Conservation (phyloP, 2,113 vertebrate genomes). For the Zosterops lateralis region DNA sequence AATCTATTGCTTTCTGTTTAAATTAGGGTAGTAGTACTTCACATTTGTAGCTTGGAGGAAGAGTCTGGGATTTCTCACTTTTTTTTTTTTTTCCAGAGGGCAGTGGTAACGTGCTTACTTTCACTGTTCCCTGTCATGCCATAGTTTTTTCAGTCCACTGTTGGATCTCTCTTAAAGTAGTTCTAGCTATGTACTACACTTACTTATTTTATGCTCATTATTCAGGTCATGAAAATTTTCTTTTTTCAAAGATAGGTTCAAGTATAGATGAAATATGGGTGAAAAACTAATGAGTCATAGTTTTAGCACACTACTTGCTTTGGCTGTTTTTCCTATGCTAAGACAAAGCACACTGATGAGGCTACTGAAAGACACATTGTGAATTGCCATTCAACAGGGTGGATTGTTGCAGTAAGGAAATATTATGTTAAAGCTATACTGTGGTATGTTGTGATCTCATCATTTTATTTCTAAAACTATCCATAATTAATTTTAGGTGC, state of each 20-base stretch:
- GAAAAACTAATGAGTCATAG: not conserved
- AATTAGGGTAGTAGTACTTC: not conserved
- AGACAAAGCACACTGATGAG: not conserved
- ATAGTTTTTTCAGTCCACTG: not conserved
- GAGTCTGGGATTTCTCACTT: not conserved
- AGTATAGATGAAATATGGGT: not conserved
- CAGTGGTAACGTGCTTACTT: not conserved
- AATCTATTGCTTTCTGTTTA: not conserved
- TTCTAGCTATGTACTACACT: not conserved
- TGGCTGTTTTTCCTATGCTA: not conserved
- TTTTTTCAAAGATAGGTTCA: not conserved
- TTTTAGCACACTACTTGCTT: not conserved
- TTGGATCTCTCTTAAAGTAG: not conserved
- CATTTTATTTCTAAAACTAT: not conserved
- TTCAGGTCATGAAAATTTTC: not conserved
- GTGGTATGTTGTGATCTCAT: not conserved
- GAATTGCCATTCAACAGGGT: not conserved
- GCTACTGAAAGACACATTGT: not conserved
- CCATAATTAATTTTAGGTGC: constrained; percentile 75
- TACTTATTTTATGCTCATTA: not conserved
- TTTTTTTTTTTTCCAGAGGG: not conserved
- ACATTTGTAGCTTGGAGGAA: not conserved
- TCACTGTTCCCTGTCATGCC: accelerated
- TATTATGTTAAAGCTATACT: not conserved
- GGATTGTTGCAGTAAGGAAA: not conserved